A percentile compares a stretch with the other conserved stretches of the same genome.
phyloP scores from a whole-genome alignment of 2,888 invertebrate genomes.

The Micoletzkya japonica region DNA sequence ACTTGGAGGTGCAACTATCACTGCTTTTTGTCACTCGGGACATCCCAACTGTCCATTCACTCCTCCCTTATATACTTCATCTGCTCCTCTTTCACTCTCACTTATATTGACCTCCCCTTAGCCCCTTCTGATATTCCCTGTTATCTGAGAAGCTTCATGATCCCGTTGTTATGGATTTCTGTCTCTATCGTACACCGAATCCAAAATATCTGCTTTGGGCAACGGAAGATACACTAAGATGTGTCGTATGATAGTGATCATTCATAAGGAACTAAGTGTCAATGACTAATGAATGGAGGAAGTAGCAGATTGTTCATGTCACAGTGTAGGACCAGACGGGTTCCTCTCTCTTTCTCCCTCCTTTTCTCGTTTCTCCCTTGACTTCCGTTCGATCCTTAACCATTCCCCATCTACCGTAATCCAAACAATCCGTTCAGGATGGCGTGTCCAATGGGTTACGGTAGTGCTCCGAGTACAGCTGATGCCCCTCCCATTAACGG shows the following conservation, averaged over 20 bases:
- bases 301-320: too few species aligned
- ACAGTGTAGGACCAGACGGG: too few species aligned
- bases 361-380: neutral
- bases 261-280: too few species aligned
- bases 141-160: too few species aligned
- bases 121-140: neutral
- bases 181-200: too few species aligned
- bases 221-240: too few species aligned
- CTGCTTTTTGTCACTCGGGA: neutral
- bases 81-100: neutral
- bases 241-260: too few species aligned
- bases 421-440: neutral
- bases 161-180: too few species aligned
- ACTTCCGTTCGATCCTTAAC: neutral
- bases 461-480: neutral
- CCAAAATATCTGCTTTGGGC: too few species aligned
- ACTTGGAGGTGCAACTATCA: neutral
- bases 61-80: neutral
- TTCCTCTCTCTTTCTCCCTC: neutral
- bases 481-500: neutral
- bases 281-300: too few species aligned
- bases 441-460: slow-evolving; percentile 29
- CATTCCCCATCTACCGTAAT: neutral
- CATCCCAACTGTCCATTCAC: neutral
- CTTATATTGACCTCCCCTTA: neutral